These are phyloP conservation scores for Microhierax caerulescens DNA, from an alignment of 2,797 vertebrate species.

Conservation along the genomic window DNA sequence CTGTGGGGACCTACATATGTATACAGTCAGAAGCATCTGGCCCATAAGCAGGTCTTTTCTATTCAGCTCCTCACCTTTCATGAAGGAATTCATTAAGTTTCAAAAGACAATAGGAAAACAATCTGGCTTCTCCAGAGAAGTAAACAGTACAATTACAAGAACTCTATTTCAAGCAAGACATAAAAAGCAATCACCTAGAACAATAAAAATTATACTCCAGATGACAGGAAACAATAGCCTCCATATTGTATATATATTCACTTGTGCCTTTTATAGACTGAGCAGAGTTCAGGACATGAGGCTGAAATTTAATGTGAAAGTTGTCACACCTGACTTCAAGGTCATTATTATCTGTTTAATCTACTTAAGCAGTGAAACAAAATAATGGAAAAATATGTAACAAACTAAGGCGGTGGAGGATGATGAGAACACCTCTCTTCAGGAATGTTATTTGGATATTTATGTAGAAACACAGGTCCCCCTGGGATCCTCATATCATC, in stretches of 20 bases:
- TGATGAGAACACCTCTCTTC: not conserved
- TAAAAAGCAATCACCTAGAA: conserved; percentile 69
- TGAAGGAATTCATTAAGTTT: conserved; percentile 53
- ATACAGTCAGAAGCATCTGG: not conserved
- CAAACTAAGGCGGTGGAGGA: not conserved
- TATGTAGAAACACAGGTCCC: not conserved
- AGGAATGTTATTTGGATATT: not conserved
- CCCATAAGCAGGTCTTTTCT: conserved; percentile 20
- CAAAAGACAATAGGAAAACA: conserved; percentile 9
- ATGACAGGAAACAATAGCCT: conserved; percentile 38
- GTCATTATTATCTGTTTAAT: not conserved
- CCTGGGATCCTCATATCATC: not conserved
- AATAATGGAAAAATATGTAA: not conserved
- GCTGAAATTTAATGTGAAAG: conserved; percentile 5
- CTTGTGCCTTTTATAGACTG: not conserved
- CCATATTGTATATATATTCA: not conserved
- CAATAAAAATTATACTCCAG: conserved; percentile 55
- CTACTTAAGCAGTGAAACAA: not conserved
- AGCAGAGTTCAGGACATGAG: not conserved
- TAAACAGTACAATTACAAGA: conserved; percentile 59
- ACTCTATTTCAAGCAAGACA: conserved; percentile 45
- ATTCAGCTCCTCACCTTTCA: conserved; percentile 20
- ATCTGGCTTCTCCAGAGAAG: conserved; percentile 17
- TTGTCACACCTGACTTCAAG: not conserved
- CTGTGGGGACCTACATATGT: not conserved